Base-by-base conservation (phyloP, 2,888 invertebrate species). In the Drosophila crucigera region DNA sequence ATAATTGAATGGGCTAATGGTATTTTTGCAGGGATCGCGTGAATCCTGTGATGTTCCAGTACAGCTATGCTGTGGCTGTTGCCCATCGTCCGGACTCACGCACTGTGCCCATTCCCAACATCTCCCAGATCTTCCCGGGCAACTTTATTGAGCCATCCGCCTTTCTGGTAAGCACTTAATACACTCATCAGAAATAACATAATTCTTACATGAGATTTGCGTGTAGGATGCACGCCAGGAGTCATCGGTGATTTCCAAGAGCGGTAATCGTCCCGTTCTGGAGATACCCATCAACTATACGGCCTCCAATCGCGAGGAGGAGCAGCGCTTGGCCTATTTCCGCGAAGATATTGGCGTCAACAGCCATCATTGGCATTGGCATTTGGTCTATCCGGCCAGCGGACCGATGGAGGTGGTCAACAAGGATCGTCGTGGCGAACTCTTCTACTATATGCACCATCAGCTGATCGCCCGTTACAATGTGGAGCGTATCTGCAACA, bases 301-400 rank as follows among this genome's bases (percentile, higher is more conserved):
- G 0, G 97, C 97, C 0, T 95, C 96, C 0, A 95, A 95, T 76
- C 88, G 94, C 4, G 97, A 97, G 85, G 95, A 95, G 1, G 97
- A 98, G 87, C 97, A 97, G 92, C 95, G 96, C 7, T 92, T 97
- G 72, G 96, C 97, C 37, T 98, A 97, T 93, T 97, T 97, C 95
- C 95, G 97, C 49, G 97, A 97, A 92, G 97, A 97, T 92, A 94
- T 97, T 73, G 97, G 97, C 78, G 94, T 97, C 83, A 97, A 97
- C 93, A 95, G 97, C 60, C 97, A 97, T 92, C 97, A 98, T 92
- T 98, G 97, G 97, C 97, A 97, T 91, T 97, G 97, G 97, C 97
- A 98, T 93, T 94, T 97, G 80, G 97, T 97, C 1, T 97, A 97
- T 92, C 97, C 97, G 0, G 95, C 95, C 91, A 95, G 95, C 67